Base-by-base conservation (phyloP, 2,797 vertebrate species). In the Rhyacichthys aspro region DNA sequence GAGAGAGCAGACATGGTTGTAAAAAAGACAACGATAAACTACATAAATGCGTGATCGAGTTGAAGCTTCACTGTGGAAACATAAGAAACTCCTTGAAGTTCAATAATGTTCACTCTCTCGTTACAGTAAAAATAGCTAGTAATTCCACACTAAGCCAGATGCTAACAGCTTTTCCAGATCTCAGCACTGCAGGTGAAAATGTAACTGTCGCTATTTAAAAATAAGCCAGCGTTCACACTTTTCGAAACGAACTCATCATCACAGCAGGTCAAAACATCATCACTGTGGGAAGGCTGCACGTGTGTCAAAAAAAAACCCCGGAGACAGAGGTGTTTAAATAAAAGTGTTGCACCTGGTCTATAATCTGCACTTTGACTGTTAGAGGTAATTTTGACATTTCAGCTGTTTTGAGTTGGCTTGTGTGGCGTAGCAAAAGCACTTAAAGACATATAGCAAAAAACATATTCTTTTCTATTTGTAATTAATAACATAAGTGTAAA, bases 101-200 rank as follows among this genome's bases (percentile, higher is more conserved):
- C 36, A n/a, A 17, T 33, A 11, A 15, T 12, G 34, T 23, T 39
- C 50, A 23, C 34, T 6, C 11, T 9, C 37, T 53, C 50, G 23
- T 39, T 41, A 53, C 50, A 9, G 37, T 49, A 56, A 68, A 38
- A 45, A 44, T 0, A 32, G 19, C 12, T 37, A n/a, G 44, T 52
- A 44, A 63, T 59, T 23, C 11, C 28, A 43, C 57, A 37, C 12
- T 9, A 43, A 16, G 52, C 53, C 11, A 67, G 41, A 63, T 36
- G 33, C 47, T 19, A 28, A 19, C 39, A 33, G 49, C 23, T 8
- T 17, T 15, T 41, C 37, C n/a, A n/a, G 47, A 43, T 59, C 41
- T 48, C 28, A 39, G 32, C 52, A 23, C 52, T 49, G 60, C 54
- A 49, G 43, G 54, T 32, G 57, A 18, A 61, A 49, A 47, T 60